Evolutionary conservation across 35 echinoderm and acorn worm genomes (phyloP).

Genomic region (Anneissia japonica): DNA sequence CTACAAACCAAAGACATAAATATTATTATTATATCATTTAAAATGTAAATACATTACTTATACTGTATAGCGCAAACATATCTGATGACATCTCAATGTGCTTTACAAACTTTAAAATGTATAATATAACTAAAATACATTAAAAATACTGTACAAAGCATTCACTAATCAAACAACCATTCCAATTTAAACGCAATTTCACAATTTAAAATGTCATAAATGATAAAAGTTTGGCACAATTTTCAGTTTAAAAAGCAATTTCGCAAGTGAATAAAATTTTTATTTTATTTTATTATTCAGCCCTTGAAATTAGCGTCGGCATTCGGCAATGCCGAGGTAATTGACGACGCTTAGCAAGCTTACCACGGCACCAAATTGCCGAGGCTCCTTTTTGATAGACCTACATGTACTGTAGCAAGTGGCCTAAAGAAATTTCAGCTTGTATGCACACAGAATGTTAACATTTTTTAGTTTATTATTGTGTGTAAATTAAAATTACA

Average conservation of each 20-base stretch:
- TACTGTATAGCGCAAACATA: neutral
- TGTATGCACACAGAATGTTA: too few relatives aligned
- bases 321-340: too few relatives aligned
- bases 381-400: too few relatives aligned
- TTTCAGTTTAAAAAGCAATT: neutral
- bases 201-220: too few relatives aligned
- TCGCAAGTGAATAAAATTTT: neutral
- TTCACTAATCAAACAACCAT: neutral
- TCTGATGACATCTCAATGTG: neutral
- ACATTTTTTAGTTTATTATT: too few relatives aligned
- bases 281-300: neutral
- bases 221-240: neutral
- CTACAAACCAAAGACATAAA: conserved; percentile 22
- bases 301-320: too few relatives aligned
- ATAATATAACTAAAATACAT: neutral
- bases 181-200: neutral
- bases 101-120: neutral
- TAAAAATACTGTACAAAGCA: neutral
- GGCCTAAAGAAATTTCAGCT: too few relatives aligned
- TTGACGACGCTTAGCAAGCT: too few relatives aligned
- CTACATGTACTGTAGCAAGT: too few relatives aligned
- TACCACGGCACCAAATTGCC: too few relatives aligned
- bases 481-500: too few relatives aligned
- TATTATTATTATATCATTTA: neutral
- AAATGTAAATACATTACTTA: neutral